Evolutionary conservation across 2,888 invertebrate species (phyloP).

Genomic region (Achlya flavicornis): DNA sequence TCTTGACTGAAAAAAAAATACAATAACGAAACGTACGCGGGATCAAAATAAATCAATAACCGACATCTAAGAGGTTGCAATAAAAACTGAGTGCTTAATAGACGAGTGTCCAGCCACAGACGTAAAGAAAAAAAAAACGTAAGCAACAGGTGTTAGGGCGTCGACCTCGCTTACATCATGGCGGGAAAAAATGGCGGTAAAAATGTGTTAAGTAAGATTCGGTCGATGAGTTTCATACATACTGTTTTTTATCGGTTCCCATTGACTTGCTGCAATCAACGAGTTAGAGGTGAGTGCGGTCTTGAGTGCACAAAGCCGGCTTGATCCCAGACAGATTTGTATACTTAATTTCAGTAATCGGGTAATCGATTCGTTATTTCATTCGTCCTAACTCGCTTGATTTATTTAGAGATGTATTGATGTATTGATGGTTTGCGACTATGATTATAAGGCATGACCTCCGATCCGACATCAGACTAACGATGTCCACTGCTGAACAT

Average conservation of each 20-base stretch:
- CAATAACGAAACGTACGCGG: no score
- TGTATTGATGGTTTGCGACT: neutral
- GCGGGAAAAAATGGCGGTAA: conserved; percentile 62
- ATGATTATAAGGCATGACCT: no score
- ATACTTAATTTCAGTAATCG: neutral
- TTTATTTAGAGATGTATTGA: neutral
- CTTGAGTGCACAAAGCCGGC: conserved; percentile 7
- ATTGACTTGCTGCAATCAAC: conserved; percentile 35
- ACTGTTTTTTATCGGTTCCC: conserved; percentile 44
- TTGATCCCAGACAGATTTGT: neutral
- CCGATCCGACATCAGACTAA: no score
- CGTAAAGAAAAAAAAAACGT: conserved; percentile 41
- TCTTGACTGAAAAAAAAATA: no score
- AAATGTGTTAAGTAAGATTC: conserved; percentile 50
- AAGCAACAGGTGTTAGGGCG: conserved; percentile 65
- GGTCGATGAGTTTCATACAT: conserved; percentile 49
- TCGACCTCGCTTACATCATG: conserved; percentile 66
- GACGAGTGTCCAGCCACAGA: conserved; percentile 59
- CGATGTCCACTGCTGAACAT: no score
- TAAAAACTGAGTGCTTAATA: conserved; percentile 68
- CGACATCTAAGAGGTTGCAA: conserved; percentile 55
- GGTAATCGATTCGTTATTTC: neutral
- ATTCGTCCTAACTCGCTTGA: neutral
- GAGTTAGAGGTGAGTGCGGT: conserved; percentile 3
- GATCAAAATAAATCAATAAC: conserved; percentile 66